phyloP scores from a whole-genome alignment of 2,888 invertebrate species.

The Apamea sordens region DNA sequence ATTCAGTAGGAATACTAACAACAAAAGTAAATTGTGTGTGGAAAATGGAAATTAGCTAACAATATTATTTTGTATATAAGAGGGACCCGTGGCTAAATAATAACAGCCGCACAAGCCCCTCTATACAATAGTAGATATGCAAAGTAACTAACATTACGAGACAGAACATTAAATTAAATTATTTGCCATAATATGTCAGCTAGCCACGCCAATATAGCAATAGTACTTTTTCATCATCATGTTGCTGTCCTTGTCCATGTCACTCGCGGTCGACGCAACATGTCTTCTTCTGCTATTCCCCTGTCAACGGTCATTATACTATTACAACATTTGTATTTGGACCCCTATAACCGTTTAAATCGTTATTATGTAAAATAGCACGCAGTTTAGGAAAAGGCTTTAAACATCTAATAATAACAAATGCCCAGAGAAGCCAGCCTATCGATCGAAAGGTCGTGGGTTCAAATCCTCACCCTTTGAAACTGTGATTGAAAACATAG shows the following conservation, averaged over 20 bases:
- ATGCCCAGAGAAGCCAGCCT: background rate
- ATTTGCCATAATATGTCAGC: too few relatives aligned
- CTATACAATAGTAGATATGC: too few relatives aligned
- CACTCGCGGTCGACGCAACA: background rate
- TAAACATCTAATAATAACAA: background rate
- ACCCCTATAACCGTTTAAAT: background rate
- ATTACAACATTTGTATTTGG: background rate
- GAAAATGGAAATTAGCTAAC: too few relatives aligned
- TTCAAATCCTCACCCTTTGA: constrained; percentile 1
- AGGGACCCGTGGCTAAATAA: too few relatives aligned
- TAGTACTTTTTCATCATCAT: background rate
- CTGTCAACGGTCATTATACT: background rate
- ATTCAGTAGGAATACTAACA: background rate
- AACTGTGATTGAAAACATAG: background rate
- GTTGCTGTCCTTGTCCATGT: background rate
- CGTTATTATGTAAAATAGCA: background rate
- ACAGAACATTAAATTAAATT: too few relatives aligned
- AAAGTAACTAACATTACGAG: too few relatives aligned
- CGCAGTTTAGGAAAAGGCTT: background rate
- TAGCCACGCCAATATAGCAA: background rate
- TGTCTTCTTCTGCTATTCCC: background rate
- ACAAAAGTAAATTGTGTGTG: too few relatives aligned
- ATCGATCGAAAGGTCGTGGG: constrained; percentile 9
- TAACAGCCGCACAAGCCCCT: too few relatives aligned
- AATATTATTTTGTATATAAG: too few relatives aligned